A percentile compares a stretch with the other conserved stretches of the same genome.
These are phyloP conservation scores for Entomyzon cyanotis DNA, from an alignment of 2,113 vertebrate genomes.

Conservation along the genomic window DNA sequence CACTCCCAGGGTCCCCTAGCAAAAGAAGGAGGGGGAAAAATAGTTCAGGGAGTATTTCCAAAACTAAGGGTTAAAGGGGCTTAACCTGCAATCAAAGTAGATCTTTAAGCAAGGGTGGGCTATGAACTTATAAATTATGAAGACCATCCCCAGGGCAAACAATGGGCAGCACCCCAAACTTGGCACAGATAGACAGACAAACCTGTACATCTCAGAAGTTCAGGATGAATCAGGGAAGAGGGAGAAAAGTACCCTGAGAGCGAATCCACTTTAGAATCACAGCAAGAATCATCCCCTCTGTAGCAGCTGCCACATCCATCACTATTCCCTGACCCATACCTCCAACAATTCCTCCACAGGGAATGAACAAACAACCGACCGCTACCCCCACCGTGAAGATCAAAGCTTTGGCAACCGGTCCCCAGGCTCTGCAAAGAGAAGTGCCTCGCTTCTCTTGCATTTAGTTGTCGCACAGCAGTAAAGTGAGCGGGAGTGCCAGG, in stretches of 20 bases:
- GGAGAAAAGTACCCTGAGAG: neutral
- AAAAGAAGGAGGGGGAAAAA: neutral
- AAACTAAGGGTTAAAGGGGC: neutral
- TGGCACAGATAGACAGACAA: neutral
- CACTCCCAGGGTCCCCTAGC: neutral
- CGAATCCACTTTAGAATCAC: neutral
- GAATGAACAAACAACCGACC: fast-evolving
- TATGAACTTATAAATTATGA: neutral
- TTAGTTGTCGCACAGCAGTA: fast-evolving
- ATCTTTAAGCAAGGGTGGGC: neutral
- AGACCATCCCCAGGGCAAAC: neutral
- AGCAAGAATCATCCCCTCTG: neutral
- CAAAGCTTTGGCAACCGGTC: neutral
- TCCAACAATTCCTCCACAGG: neutral
- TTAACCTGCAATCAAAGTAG: neutral
- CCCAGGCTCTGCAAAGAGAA: neutral
- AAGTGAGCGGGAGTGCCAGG: neutral
- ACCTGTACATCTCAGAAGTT: neutral
- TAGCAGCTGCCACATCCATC: neutral
- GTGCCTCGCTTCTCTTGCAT: fast-evolving
- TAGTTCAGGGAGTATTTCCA: neutral
- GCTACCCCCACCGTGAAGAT: neutral
- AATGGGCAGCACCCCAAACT: neutral
- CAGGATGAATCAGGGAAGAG: neutral
- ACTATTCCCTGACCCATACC: fast-evolving